Conservation (phyloP, 2,797 vertebrate genomes). For the Gymnothorax reevesii region DNA sequence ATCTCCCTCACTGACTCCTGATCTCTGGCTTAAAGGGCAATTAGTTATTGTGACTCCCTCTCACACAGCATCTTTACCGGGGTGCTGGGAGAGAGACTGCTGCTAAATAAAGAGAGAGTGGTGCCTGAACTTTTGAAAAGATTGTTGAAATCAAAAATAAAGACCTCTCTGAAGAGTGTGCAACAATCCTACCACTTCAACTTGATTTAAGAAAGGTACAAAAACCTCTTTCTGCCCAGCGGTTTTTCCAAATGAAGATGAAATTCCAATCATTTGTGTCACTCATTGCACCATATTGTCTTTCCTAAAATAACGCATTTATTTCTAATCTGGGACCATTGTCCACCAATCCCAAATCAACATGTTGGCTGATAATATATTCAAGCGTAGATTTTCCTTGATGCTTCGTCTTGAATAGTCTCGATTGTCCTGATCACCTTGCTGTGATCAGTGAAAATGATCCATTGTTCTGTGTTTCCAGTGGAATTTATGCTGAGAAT, state of each 20-base stretch:
- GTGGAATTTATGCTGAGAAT: background rate
- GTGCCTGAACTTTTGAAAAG: background rate
- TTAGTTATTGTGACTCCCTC: background rate
- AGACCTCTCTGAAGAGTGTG: background rate
- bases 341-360: background rate
- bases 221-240: background rate
- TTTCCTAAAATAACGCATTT: background rate
- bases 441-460: too few relatives aligned
- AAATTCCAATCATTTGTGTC: background rate
- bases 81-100: too few relatives aligned
- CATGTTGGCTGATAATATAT: background rate
- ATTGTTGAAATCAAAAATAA: background rate
- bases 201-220: background rate
- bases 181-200: background rate
- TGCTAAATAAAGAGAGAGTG: background rate
- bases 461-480: background rate
- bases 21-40: background rate
- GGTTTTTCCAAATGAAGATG: background rate
- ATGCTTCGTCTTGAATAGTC: too few relatives aligned
- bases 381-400: background rate
- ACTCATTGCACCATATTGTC: background rate
- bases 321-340: background rate
- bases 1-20: background rate
- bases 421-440: too few relatives aligned
- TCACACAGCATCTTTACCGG: background rate